A percentile compares a stretch with the other conserved stretches of the same genome.
phyloP scores from a whole-genome alignment of 2,888 invertebrate species.

The Leptinotarsa juncta region DNA sequence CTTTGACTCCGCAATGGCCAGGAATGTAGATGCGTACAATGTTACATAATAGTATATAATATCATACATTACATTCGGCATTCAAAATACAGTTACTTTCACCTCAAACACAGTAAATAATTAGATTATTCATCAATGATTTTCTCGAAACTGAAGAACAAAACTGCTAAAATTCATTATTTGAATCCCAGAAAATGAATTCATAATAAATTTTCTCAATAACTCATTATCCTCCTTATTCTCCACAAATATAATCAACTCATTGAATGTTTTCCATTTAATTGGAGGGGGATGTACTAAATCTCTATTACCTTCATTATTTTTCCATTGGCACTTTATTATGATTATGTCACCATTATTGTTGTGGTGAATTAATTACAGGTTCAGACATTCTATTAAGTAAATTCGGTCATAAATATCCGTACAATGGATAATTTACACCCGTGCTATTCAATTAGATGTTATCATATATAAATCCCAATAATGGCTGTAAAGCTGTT shows the following conservation, averaged over 20 bases:
- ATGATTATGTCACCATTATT: conserved; percentile 40
- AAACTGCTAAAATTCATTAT: too few relatives aligned
- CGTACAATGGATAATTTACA: conserved; percentile 34
- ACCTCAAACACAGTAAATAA: too few relatives aligned
- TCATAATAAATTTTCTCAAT: too few relatives aligned
- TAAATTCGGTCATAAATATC: conserved; percentile 43
- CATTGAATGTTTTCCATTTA: neutral
- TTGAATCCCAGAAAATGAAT: too few relatives aligned
- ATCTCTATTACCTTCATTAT: conserved; percentile 21
- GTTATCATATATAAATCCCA: conserved; percentile 41
- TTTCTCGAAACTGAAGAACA: too few relatives aligned
- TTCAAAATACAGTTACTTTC: too few relatives aligned
- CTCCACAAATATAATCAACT: neutral
- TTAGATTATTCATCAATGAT: too few relatives aligned
- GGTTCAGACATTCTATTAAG: conserved; percentile 42
- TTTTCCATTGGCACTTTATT: conserved; percentile 36
- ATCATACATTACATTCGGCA: too few relatives aligned
- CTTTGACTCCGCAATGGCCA: too few relatives aligned
- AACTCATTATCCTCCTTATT: too few relatives aligned
- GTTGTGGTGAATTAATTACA: conserved; percentile 42
- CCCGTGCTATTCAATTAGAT: conserved; percentile 41
- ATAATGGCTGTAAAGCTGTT: conserved; percentile 39
- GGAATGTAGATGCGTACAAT: too few relatives aligned
- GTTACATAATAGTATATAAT: too few relatives aligned
- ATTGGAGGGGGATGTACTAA: neutral